A percentile compares a stretch with the other conserved stretches of the same genome.
These are phyloP conservation scores for Rhagium mordax DNA, from an alignment of 2,888 invertebrate genomes.

Conservation along the genomic window DNA sequence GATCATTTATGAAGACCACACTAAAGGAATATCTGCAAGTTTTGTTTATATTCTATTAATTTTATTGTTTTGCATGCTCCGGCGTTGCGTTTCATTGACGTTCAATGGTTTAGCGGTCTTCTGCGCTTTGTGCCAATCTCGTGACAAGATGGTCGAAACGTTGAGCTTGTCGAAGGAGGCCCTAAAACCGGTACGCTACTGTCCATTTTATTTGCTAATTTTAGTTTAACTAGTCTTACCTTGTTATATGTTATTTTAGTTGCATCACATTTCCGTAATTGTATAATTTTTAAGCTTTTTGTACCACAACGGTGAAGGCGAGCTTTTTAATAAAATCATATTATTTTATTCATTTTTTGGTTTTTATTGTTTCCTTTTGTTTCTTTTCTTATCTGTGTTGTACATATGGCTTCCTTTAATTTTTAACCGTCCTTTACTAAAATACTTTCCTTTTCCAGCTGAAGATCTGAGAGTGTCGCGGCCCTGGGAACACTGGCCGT, in stretches of 20 bases:
- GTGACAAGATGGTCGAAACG: too few species aligned
- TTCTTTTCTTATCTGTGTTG: constrained; percentile 29
- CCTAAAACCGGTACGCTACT: background rate
- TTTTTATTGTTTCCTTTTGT: constrained; percentile 11
- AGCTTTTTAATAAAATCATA: background rate
- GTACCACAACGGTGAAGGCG: background rate
- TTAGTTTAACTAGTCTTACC: background rate
- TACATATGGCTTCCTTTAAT: constrained; percentile 40
- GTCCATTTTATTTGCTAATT: background rate
- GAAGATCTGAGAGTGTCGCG: constrained; percentile 81
- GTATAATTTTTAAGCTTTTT: background rate
- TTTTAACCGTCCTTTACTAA: constrained; percentile 46
- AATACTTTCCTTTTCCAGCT: constrained; percentile 68
- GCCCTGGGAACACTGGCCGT: constrained; percentile 81
- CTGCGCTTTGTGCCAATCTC: too few species aligned
- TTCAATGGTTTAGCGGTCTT: background rate
- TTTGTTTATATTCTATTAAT: too few species aligned
- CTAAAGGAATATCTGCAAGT: too few species aligned
- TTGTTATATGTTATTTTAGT: background rate
- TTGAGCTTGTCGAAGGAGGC: background rate
- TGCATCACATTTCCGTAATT: background rate
- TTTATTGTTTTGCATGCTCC: too few species aligned
- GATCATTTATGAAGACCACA: too few species aligned
- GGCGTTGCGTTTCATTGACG: background rate
- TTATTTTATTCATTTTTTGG: constrained; percentile 2